phyloP scores from a whole-genome alignment of 2,888 invertebrate species.

The Sepiola atlantica region DNA sequence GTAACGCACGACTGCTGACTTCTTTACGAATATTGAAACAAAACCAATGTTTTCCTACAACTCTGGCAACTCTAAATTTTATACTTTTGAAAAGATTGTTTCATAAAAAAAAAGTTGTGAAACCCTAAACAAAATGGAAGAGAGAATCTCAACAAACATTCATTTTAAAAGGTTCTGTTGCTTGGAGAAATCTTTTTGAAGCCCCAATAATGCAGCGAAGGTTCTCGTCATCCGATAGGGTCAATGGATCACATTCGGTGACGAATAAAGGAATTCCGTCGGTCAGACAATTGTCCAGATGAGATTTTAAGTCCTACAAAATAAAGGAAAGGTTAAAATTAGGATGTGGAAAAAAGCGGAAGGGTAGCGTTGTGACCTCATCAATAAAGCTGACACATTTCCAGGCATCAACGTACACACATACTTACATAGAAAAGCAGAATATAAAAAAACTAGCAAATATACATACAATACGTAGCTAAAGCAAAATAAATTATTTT shows the following conservation, averaged over 20 bases:
- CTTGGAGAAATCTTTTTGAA: conserved; percentile 65
- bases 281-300: conserved; percentile 73
- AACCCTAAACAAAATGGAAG: neutral
- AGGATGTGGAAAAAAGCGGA: neutral
- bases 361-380: too few species aligned
- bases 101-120: neutral
- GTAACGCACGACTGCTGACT: too few species aligned
- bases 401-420: too few species aligned
- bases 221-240: conserved; percentile 62
- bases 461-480: too few species aligned
- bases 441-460: too few species aligned
- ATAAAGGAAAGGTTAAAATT: neutral
- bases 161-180: conserved; percentile 72
- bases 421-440: too few species aligned
- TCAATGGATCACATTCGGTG: conserved; percentile 71
- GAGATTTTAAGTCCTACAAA: conserved; percentile 71
- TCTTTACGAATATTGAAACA: too few species aligned
- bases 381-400: too few species aligned
- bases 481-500: too few species aligned
- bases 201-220: neutral
- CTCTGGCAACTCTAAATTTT: too few species aligned
- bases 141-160: conserved; percentile 61
- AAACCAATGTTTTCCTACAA: too few species aligned
- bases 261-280: conserved; percentile 72
- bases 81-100: neutral